Conservation (phyloP, 2,113 vertebrate species). For the Oncorhynchus gorbuscha region DNA sequence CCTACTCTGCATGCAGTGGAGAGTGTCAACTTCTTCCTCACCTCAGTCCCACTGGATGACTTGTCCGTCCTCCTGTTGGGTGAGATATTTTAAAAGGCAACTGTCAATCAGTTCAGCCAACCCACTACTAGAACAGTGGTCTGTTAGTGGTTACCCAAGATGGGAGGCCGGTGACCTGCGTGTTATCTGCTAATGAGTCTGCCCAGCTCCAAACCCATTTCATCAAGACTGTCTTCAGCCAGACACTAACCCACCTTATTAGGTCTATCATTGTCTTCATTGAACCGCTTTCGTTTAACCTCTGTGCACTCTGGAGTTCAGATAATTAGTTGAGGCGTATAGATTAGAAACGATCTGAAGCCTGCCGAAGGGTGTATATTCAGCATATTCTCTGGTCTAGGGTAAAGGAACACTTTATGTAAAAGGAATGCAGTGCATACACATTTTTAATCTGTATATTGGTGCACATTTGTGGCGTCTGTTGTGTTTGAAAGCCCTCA, state of each 20-base stretch:
- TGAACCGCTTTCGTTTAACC: conserved; percentile 5
- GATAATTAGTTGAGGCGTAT: conserved; percentile 20
- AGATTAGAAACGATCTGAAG: conserved; percentile 10
- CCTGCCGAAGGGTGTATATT: not conserved
- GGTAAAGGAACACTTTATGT: too few relatives aligned
- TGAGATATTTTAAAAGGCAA: not conserved
- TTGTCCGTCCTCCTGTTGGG: not conserved
- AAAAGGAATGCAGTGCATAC: not conserved
- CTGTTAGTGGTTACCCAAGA: not conserved
- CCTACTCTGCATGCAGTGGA: not conserved
- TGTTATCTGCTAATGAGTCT: not conserved
- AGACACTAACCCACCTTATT: conserved; percentile 19
- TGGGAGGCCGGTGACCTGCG: not conserved
- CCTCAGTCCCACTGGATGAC: not conserved
- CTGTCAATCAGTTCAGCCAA: not conserved
- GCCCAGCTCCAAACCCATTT: not conserved
- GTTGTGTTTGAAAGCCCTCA: too few relatives aligned
- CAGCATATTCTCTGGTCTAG: not conserved
- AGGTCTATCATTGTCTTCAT: conserved; percentile 31
- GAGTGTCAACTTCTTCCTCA: not conserved
- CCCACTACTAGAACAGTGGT: not conserved
- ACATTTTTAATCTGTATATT: not conserved
- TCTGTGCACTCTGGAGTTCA: conserved; percentile 13
- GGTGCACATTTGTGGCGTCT: too few relatives aligned
- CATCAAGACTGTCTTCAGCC: not conserved